These are phyloP conservation scores for Chelonia mydas DNA, from an alignment of 2,797 vertebrate species.

Conservation along the genomic window DNA sequence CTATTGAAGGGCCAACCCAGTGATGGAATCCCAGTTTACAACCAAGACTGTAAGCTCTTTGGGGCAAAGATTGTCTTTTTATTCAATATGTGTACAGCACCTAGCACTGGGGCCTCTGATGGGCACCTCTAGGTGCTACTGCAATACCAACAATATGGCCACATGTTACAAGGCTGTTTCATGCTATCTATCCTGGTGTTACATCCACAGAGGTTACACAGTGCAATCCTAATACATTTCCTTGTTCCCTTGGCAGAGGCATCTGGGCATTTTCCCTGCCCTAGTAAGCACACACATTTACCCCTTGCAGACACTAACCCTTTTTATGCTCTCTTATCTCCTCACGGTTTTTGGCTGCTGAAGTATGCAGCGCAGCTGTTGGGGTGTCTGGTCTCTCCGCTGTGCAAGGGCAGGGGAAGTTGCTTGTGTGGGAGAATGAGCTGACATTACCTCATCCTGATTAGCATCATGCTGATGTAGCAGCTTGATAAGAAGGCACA, in stretches of 20 bases:
- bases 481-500: not conserved
- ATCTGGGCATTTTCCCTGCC: not conserved
- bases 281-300: not conserved
- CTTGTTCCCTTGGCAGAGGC: not conserved
- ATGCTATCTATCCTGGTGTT: rapidly evolving
- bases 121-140: too few relatives aligned
- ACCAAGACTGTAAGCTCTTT: rapidly evolving
- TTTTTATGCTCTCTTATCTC: not conserved
- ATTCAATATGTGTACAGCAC: not conserved
- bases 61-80: not conserved
- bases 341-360: not conserved
- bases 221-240: not conserved
- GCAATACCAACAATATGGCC: rapidly evolving
- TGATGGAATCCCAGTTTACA: not conserved
- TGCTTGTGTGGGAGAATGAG: not conserved
- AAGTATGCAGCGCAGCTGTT: rapidly evolving
- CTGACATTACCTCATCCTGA: not conserved
- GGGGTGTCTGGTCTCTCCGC: not conserved
- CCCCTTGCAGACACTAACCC: not conserved
- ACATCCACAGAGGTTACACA: rapidly evolving
- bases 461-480: not conserved
- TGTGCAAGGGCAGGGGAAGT: not conserved
- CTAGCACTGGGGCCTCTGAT: rapidly evolving
- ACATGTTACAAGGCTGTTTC: not conserved
- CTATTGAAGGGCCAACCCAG: not conserved